phyloP scores from a whole-genome alignment of 2,888 invertebrate genomes.

The Tetranychus piercei region DNA sequence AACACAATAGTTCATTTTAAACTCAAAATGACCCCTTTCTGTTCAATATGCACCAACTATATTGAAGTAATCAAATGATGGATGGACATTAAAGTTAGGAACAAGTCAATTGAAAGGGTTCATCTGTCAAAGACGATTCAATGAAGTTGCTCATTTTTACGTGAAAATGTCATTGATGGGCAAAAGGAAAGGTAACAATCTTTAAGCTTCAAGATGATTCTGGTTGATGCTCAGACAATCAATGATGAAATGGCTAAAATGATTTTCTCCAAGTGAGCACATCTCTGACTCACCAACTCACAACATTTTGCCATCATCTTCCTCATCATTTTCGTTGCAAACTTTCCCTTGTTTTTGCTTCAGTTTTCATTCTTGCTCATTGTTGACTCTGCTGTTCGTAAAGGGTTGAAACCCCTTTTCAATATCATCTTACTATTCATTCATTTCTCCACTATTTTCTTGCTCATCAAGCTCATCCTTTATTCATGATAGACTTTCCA shows the following conservation, averaged over 20 bases:
- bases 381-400: neutral
- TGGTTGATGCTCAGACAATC: too few relatives aligned
- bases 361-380: neutral
- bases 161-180: too few relatives aligned
- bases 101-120: too few relatives aligned
- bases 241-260: neutral
- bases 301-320: neutral
- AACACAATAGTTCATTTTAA: too few relatives aligned
- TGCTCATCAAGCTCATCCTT: neutral
- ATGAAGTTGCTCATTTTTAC: too few relatives aligned
- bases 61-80: too few relatives aligned
- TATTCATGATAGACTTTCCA: neutral
- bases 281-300: neutral
- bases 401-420: neutral
- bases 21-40: too few relatives aligned
- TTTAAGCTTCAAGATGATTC: too few relatives aligned
- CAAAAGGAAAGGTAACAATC: too few relatives aligned
- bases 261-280: neutral
- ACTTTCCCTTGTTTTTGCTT: neutral
- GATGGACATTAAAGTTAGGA: too few relatives aligned
- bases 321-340: neutral
- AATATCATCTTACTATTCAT: neutral
- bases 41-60: too few relatives aligned
- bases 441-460: neutral
- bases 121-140: too few relatives aligned